Evolutionary conservation across 2,888 invertebrate genomes (phyloP).

Genomic region (Acrobasis consociella): DNA sequence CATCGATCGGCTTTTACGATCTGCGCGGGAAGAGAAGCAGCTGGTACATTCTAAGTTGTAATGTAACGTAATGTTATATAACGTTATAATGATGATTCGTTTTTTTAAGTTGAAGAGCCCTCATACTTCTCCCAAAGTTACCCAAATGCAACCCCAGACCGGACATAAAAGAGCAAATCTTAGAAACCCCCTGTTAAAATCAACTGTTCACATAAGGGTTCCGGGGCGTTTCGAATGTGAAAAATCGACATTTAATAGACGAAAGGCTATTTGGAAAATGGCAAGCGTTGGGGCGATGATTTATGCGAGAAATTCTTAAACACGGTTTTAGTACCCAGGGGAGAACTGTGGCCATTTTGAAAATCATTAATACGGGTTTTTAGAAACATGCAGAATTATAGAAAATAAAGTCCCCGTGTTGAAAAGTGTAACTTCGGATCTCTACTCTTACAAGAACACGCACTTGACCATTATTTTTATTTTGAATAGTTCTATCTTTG

Average conservation of each 20-base stretch:
- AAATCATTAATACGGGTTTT: slow-evolving; percentile 7
- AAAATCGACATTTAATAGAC: slow-evolving; percentile 80
- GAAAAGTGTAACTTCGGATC: too few species aligned
- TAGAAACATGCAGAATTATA: too few species aligned
- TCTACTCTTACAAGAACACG: too few species aligned
- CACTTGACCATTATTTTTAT: too few species aligned
- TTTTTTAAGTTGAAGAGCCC: neutral
- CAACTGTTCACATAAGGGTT: slow-evolving; percentile 33
- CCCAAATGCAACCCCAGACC: neutral
- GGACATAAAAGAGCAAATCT: neutral
- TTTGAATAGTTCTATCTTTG: neutral
- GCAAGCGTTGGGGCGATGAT: slow-evolving; percentile 53
- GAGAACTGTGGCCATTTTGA: slow-evolving; percentile 29
- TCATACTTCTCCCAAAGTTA: neutral
- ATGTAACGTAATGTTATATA: too few species aligned
- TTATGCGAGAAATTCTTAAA: slow-evolving; percentile 39
- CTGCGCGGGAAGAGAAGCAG: too few species aligned
- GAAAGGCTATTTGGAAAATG: slow-evolving; percentile 64
- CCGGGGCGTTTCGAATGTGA: slow-evolving; percentile 56
- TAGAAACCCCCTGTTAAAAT: slow-evolving; percentile 1
- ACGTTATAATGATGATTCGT: too few species aligned
- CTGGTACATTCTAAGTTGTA: too few species aligned
- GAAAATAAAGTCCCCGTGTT: too few species aligned
- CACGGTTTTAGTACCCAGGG: slow-evolving; percentile 26
- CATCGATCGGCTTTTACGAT: too few species aligned